phyloP scores from a whole-genome alignment of 2,888 invertebrate genomes.

The Ornithoptera priamus region DNA sequence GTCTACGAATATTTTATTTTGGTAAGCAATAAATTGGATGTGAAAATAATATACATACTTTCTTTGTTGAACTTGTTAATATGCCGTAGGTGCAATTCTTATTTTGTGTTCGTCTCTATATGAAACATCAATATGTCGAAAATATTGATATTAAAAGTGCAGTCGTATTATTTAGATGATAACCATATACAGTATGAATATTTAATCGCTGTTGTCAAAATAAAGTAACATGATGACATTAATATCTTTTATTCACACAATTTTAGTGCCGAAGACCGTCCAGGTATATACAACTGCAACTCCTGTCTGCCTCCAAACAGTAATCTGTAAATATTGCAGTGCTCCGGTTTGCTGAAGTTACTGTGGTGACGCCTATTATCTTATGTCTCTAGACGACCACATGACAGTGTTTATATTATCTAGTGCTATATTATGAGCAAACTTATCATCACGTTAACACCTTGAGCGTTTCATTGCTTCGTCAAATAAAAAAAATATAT shows the following conservation, averaged over 20 bases:
- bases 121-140: background rate
- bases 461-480: too few species aligned
- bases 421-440: too few species aligned
- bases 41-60: constrained; percentile 51
- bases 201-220: constrained; percentile 51
- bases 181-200: constrained; percentile 8
- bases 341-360: too few species aligned
- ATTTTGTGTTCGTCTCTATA: background rate
- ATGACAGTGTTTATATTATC: too few species aligned
- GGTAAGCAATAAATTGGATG: constrained; percentile 53
- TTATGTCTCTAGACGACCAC: too few species aligned
- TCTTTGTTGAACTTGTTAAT: constrained; percentile 46
- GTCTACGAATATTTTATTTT: constrained; percentile 33
- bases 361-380: too few species aligned
- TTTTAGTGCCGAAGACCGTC: background rate
- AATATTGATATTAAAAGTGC: constrained; percentile 33
- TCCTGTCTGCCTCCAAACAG: too few species aligned
- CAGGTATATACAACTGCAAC: too few species aligned
- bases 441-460: too few species aligned
- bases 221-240: constrained; percentile 20
- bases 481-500: too few species aligned
- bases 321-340: too few species aligned
- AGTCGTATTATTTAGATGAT: constrained; percentile 37
- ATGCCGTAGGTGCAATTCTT: constrained; percentile 2
- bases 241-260: constrained; percentile 1